Conservation (phyloP, 2,888 invertebrate genomes). For the Oscheius sp. region DNA sequence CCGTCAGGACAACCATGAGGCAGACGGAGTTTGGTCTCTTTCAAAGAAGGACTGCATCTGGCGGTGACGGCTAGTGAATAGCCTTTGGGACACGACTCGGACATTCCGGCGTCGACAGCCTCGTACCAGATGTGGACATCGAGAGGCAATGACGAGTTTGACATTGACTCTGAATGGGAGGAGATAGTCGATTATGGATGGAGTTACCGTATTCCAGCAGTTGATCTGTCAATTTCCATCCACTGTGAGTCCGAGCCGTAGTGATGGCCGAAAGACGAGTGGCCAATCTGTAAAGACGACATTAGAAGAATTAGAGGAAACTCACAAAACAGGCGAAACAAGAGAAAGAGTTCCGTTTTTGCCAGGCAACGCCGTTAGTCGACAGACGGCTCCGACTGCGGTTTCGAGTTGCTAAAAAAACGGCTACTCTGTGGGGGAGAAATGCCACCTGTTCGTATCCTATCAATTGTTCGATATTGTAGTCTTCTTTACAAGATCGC, state of each 20-base stretch:
- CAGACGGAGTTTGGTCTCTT: conserved; percentile 54
- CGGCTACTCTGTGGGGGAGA: background rate
- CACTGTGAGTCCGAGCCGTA: conserved; percentile 46
- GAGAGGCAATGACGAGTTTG: conserved; percentile 56
- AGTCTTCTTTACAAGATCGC: conserved; percentile 58
- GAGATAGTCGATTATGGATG: too few species aligned
- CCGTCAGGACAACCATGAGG: conserved; percentile 74
- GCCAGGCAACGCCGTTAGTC: conserved; percentile 64
- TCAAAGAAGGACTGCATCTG: conserved; percentile 75
- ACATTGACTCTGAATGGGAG: conserved; percentile 42
- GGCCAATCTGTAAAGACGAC: conserved; percentile 53
- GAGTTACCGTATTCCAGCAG: conserved; percentile 68
- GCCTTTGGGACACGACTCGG: conserved; percentile 76
- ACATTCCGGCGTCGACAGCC: conserved; percentile 35
- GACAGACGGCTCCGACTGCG: conserved; percentile 59
- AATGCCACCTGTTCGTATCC: conserved; percentile 29
- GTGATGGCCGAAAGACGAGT: conserved; percentile 57
- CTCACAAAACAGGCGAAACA: conserved; percentile 61
- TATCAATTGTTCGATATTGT: conserved; percentile 24
- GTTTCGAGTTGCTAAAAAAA: conserved; percentile 38
- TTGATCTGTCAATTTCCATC: conserved; percentile 59
- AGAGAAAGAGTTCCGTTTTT: conserved; percentile 50
- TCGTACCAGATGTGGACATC: conserved; percentile 71
- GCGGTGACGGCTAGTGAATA: conserved; percentile 77
- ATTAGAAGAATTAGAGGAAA: background rate